Evolutionary conservation across 2,113 vertebrate genomes (phyloP).

Genomic region (Ictidomys tridecemlineatus): DNA sequence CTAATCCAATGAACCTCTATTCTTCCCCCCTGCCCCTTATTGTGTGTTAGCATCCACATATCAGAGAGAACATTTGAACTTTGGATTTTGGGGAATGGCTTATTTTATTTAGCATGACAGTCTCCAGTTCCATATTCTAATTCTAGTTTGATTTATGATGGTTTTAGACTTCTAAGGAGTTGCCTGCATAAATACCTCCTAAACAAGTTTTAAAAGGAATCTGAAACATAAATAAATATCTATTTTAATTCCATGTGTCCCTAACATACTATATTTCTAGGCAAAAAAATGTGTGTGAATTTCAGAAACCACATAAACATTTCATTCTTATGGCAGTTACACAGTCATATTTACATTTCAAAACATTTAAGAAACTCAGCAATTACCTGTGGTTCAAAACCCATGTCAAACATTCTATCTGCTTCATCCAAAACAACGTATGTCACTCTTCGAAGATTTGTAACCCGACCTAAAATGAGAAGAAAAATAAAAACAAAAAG

Average conservation of each 20-base stretch:
- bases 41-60: too few relatives aligned
- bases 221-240: slow-evolving; percentile 20
- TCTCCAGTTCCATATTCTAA: too few relatives aligned
- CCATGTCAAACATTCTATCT: slow-evolving; percentile 99
- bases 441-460: slow-evolving; percentile 96
- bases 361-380: neutral
- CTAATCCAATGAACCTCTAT: too few relatives aligned
- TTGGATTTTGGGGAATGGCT: too few relatives aligned
- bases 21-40: too few relatives aligned
- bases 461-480: slow-evolving; percentile 94
- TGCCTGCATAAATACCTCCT: slow-evolving; percentile 22
- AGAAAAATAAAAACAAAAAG: slow-evolving; percentile 85
- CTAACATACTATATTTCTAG: neutral
- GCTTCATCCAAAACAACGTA: slow-evolving; percentile 99
- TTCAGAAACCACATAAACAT: slow-evolving; percentile 29
- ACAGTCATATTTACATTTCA: slow-evolving; percentile 35
- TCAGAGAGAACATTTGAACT: too few relatives aligned
- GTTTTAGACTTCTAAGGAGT: neutral
- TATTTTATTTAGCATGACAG: too few relatives aligned
- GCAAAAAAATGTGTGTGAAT: slow-evolving; percentile 5
- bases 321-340: neutral
- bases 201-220: neutral
- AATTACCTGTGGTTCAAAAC: slow-evolving; percentile 98
- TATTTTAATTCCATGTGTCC: slow-evolving; percentile 8
- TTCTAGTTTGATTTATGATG: neutral